A percentile compares a stretch with the other conserved stretches of the same genome.
phyloP scores from a whole-genome alignment of 2,888 invertebrate species.

The Drosophila longiperda region DNA sequence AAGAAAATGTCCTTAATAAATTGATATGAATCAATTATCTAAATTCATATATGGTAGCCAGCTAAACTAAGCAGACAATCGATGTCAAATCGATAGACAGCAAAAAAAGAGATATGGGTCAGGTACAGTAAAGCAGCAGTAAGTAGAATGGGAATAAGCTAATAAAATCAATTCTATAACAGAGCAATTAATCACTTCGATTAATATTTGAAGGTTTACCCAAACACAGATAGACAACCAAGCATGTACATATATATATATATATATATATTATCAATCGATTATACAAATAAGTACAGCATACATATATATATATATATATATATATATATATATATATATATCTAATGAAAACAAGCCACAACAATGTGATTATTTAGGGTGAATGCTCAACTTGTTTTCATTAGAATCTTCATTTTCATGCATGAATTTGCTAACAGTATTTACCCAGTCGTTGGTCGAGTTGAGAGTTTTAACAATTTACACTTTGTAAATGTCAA shows the following conservation, averaged over 20 bases:
- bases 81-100: neutral
- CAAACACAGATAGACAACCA: neutral
- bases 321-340: neutral
- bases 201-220: neutral
- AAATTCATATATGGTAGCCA: slow-evolving; percentile 6
- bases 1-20: slow-evolving; percentile 15
- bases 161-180: neutral
- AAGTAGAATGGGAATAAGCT: neutral
- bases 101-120: too few relatives aligned
- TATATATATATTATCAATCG: neutral
- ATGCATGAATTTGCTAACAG: neutral
- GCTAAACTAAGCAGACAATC: neutral
- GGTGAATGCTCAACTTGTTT: neutral
- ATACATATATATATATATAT: neutral
- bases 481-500: neutral
- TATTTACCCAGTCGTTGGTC: neutral
- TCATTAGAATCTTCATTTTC: neutral
- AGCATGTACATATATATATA: too few relatives aligned
- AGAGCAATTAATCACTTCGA: neutral
- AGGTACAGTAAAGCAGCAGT: neutral
- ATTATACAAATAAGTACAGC: neutral
- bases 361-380: neutral
- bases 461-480: neutral
- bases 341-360: neutral
- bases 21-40: slow-evolving; percentile 11